These are phyloP conservation scores for Turritopsis dohrnii DNA, from an alignment of 30 jellyfish, hydroid and myxozoan genomes.

Conservation along the genomic window DNA sequence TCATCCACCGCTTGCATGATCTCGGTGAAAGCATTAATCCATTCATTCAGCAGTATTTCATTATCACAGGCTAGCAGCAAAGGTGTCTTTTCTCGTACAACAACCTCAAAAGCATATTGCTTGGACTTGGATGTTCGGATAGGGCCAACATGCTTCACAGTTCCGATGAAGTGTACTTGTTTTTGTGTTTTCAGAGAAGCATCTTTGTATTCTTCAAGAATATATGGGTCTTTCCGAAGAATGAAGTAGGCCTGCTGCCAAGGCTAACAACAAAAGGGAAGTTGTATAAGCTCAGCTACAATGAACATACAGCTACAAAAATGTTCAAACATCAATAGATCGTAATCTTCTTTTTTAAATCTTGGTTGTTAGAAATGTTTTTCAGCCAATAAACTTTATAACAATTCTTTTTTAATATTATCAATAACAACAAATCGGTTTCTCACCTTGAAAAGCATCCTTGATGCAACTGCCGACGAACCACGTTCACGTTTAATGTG, in stretches of 20 bases:
- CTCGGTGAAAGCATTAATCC: slow-evolving; percentile 53
- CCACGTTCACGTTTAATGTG: slow-evolving; percentile 67
- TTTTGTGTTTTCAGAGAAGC: slow-evolving; percentile 60
- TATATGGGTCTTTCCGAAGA: slow-evolving; percentile 32
- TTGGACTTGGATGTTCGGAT: slow-evolving; percentile 66
- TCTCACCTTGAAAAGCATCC: slow-evolving; percentile 45
- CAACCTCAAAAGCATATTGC: slow-evolving; percentile 77
- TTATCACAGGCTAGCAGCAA: slow-evolving; percentile 82
- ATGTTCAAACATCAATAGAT: no score
- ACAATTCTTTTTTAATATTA: no score
- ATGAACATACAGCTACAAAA: background rate
- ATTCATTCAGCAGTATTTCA: slow-evolving; percentile 53
- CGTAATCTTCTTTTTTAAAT: background rate
- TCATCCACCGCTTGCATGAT: slow-evolving; percentile 22
- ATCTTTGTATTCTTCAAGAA: slow-evolving; percentile 68
- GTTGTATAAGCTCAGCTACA: background rate
- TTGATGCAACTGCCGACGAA: slow-evolving; percentile 31
- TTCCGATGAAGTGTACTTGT: slow-evolving; percentile 47
- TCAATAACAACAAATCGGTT: no score
- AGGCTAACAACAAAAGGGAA: slow-evolving; percentile 31
- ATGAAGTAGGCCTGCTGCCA: slow-evolving; percentile 80
- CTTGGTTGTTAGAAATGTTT: no score
- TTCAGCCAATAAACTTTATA: background rate
- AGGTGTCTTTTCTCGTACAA: slow-evolving; percentile 48
- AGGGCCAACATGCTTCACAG: slow-evolving; percentile 71